Base-by-base conservation (phyloP, 2,113 vertebrate genomes). In the Thunnus maccoyii region DNA sequence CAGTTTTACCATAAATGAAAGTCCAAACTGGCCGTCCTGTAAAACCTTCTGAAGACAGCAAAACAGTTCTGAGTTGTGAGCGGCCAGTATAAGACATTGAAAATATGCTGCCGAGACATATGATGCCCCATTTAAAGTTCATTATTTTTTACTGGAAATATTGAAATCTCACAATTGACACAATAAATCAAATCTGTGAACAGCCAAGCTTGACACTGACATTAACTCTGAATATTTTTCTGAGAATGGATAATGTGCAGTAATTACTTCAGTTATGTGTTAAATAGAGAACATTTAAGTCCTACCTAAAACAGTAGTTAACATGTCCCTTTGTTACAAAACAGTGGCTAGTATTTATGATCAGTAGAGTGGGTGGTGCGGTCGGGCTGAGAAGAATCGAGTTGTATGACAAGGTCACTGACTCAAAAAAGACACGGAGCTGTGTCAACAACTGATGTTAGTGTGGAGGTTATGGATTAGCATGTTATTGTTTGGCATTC, bases 121-220 rank as follows among this genome's bases (percentile, higher is more conserved):
- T 36, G 66, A 89, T 73, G 74, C 76, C 73, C 72, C 67, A 76
- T 84, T 78, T 71, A 81, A 84, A 63, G 64, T 60, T 84, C 48
- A 84, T 83, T 41, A 41, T 41, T 41, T 41, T 86, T 76, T 10
- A 64, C 44, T 67, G 66, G 52, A 88, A 82, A 78, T 84, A 86
- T 68, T 87, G 81, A 85, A 88, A 86, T 89, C 60, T 72, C 72
- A 70, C 72, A 84, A 84, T 73, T 88, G 77, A 74, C 72, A 85
- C 77, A 65, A 82, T 86, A 86, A 89, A 91, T 90, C 86, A 81
- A 80, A 77, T 74, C 62, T 78, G 62, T 47, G 86, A 86, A 74
- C 58, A 84, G 77, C 82, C 77, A 18, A 64, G 57, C 65, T 77
- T 64, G 80, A 80, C 58, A 51, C 57, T 41, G 69, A 86, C 64